Percentiles rank a stretch among this genome's conserved stretches.
Evolutionary conservation across 2,888 invertebrate species (phyloP).

Genomic region (Ashinkailepas kermadecensis): DNA sequence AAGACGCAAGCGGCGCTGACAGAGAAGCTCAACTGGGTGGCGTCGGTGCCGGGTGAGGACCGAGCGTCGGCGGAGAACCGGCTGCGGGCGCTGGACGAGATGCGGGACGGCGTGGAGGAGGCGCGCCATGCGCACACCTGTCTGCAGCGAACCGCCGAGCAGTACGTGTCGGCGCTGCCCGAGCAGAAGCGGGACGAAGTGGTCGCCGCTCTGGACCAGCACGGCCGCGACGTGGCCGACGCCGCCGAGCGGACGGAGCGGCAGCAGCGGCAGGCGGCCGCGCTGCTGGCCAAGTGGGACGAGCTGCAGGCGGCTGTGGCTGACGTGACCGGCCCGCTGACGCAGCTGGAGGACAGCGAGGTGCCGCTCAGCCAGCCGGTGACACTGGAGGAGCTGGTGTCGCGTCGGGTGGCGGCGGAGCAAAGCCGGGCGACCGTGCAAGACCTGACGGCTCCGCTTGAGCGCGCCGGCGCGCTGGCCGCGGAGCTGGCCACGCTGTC

Average conservation of each 20-base stretch:
- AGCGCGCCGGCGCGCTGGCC: not conserved
- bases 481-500: not conserved
- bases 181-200: not conserved
- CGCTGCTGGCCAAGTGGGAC: not conserved
- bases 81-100: not conserved
- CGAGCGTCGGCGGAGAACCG: not conserved
- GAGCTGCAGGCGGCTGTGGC: not conserved
- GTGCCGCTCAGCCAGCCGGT: not conserved
- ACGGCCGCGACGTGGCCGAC: not conserved
- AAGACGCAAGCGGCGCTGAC: not conserved
- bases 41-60: not conserved
- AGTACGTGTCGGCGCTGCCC: slow-evolving; percentile 3
- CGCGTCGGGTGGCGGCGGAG: not conserved
- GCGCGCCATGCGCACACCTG: not conserved
- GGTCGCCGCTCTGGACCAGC: not conserved
- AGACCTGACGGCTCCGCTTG: not conserved
- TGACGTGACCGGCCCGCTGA: not conserved
- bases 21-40: not conserved
- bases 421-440: not conserved
- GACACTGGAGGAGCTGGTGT: not conserved
- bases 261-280: not conserved
- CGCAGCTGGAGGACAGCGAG: not conserved
- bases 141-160: not conserved
- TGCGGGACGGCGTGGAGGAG: not conserved
- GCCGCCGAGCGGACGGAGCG: not conserved